phyloP scores from a whole-genome alignment of 53 echinoderm and acorn worm species.

The Echinarachnius parma region DNA sequence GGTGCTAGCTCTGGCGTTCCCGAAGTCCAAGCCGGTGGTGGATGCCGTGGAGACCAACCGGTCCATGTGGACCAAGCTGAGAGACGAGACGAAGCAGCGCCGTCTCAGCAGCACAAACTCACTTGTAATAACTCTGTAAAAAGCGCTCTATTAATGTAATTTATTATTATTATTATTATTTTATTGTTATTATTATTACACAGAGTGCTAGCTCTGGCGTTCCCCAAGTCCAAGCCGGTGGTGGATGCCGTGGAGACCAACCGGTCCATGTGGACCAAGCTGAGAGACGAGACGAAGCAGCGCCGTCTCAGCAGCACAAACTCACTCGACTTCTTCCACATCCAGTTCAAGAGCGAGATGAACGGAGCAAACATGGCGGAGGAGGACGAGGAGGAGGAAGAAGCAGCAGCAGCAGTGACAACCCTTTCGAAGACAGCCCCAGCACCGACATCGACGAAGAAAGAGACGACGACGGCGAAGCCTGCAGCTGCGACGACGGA shows the following conservation, averaged over 20 bases:
- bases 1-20: slow-evolving; percentile 72
- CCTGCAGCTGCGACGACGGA: not conserved
- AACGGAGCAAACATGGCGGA: slow-evolving; percentile 37
- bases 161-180: too few relatives aligned
- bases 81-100: slow-evolving; percentile 74
- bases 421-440: too few relatives aligned
- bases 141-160: too few relatives aligned
- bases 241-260: slow-evolving; percentile 72
- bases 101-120: slow-evolving; percentile 98
- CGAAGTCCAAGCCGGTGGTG: slow-evolving; percentile 50
- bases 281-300: slow-evolving; percentile 72
- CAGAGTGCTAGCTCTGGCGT: slow-evolving; percentile 72
- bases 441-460: too few relatives aligned
- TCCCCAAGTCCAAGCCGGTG: slow-evolving; percentile 59
- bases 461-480: not conserved
- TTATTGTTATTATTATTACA: too few relatives aligned
- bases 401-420: not conserved
- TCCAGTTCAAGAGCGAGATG: slow-evolving; percentile 77
- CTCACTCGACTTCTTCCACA: slow-evolving; percentile 95
- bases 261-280: slow-evolving; percentile 83
- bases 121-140: too few relatives aligned
- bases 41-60: slow-evolving; percentile 76
- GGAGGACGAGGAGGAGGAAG: slow-evolving; percentile 37
- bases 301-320: slow-evolving; percentile 96
- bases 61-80: slow-evolving; percentile 81